Percentiles rank a stretch among this genome's conserved stretches.
These are phyloP conservation scores for Drosophila subsilvestris DNA, from an alignment of 2,888 invertebrate genomes.

Conservation along the genomic window DNA sequence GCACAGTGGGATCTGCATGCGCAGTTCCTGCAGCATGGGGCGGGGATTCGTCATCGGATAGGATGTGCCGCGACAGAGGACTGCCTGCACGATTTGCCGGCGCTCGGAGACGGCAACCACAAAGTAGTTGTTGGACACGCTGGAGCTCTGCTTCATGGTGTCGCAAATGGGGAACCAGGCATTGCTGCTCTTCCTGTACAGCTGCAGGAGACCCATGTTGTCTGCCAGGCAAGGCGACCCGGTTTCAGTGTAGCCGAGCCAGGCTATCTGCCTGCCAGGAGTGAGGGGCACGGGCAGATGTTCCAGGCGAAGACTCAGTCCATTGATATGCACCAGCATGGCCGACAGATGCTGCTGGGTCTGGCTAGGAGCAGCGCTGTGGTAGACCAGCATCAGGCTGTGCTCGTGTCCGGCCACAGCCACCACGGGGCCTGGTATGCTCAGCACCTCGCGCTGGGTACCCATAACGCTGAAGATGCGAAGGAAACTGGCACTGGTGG, in stretches of 20 bases:
- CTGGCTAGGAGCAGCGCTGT: conserved; percentile 85
- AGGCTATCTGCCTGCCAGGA: conserved; percentile 87
- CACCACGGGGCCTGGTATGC: conserved; percentile 90
- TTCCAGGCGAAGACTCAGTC: conserved; percentile 84
- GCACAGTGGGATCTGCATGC: conserved; percentile 91
- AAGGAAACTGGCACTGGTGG: conserved; percentile 90
- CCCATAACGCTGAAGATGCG: conserved; percentile 94
- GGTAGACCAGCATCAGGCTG: conserved; percentile 88
- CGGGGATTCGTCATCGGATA: conserved; percentile 95
- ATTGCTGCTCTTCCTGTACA: conserved; percentile 88
- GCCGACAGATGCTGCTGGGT: conserved; percentile 86
- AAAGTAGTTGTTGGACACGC: conserved; percentile 90
- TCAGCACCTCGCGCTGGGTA: conserved; percentile 90
- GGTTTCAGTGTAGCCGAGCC: conserved; percentile 92
- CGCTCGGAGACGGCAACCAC: conserved; percentile 91
- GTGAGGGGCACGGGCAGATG: conserved; percentile 88
- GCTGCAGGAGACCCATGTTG: conserved; percentile 89
- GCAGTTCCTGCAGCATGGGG: conserved; percentile 91
- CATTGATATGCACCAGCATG: conserved; percentile 85
- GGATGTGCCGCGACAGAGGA: conserved; percentile 94
- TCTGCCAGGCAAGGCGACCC: conserved; percentile 92
- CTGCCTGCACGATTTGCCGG: conserved; percentile 90
- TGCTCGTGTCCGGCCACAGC: conserved; percentile 87
- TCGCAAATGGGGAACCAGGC: conserved; percentile 94
- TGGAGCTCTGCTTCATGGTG: conserved; percentile 88